phyloP scores from a whole-genome alignment of 2,797 vertebrate species.

The Cossypha heuglini region DNA sequence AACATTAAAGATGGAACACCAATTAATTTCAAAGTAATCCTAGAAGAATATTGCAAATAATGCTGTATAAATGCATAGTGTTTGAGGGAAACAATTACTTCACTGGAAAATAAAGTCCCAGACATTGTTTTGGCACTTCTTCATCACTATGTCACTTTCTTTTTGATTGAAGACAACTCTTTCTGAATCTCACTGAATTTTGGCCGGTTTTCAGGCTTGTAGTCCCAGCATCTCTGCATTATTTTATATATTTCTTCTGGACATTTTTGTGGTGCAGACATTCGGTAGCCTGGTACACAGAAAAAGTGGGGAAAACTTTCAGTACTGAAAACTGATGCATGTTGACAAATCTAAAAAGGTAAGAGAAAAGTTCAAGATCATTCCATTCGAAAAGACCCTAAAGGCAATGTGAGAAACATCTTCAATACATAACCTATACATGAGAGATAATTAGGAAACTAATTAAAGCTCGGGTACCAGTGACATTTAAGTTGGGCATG shows the following conservation, averaged over 20 bases:
- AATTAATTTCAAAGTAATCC: conserved; percentile 64
- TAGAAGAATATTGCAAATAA: conserved; percentile 68
- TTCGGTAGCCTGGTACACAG: conserved; percentile 86
- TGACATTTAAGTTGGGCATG: background rate
- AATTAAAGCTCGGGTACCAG: background rate
- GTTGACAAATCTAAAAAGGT: background rate
- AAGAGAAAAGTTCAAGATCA: background rate
- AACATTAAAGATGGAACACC: conserved; percentile 41
- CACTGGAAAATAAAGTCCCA: conserved; percentile 46
- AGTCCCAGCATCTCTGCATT: conserved; percentile 96
- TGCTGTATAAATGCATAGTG: conserved; percentile 55
- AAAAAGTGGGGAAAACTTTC: background rate
- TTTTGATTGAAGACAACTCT: conserved; percentile 87
- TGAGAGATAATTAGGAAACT: background rate
- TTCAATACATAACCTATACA: background rate
- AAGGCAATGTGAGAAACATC: background rate
- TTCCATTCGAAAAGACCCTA: background rate
- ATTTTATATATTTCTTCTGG: conserved; percentile 94
- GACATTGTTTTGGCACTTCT: background rate
- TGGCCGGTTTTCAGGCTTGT: conserved; percentile 91
- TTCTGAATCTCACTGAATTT: conserved; percentile 91
- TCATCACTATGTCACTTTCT: conserved; percentile 79
- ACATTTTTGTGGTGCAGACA: conserved; percentile 93
- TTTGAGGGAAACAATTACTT: conserved; percentile 53
- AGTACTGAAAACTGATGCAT: background rate